These are phyloP conservation scores for Riptortus pedestris DNA, from an alignment of 1,140 invertebrate genomes.

Conservation along the genomic window DNA sequence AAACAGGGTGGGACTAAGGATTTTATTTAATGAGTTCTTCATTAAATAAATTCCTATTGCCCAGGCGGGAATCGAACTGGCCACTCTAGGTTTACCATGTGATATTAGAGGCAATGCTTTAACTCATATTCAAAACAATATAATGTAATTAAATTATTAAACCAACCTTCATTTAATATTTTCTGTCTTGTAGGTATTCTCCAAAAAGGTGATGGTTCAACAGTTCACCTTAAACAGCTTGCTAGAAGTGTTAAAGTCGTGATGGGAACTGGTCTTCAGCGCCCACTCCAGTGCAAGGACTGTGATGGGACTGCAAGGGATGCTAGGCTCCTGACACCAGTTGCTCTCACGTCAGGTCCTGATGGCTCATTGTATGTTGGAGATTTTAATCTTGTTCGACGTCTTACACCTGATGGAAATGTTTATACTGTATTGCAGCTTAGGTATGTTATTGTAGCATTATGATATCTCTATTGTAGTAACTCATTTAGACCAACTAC, in stretches of 20 bases:
- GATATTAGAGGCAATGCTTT: no score
- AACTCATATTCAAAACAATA: no score
- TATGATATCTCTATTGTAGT: neutral
- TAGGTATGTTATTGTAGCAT: slow-evolving; percentile 45
- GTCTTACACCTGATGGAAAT: slow-evolving; percentile 81
- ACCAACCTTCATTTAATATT: neutral
- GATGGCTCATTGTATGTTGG: slow-evolving; percentile 95
- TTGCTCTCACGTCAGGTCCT: slow-evolving; percentile 82
- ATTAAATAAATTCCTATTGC: no score
- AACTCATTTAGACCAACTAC: neutral
- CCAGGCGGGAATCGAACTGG: no score
- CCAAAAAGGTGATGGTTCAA: slow-evolving; percentile 91
- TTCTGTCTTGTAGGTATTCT: slow-evolving; percentile 52
- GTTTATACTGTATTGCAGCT: slow-evolving; percentile 88
- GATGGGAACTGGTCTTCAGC: slow-evolving; percentile 86
- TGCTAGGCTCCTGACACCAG: slow-evolving; percentile 77
- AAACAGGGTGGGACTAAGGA: no score
- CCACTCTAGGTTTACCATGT: no score
- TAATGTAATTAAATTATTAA: no score
- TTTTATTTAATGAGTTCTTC: no score
- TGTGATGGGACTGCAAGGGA: slow-evolving; percentile 81
- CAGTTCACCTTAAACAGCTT: slow-evolving; percentile 85
- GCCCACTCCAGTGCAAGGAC: slow-evolving; percentile 59
- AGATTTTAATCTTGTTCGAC: slow-evolving; percentile 89
- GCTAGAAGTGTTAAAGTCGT: slow-evolving; percentile 80